Conservation (phyloP, 2,888 invertebrate genomes). For the Petrolisthes manimaculis region DNA sequence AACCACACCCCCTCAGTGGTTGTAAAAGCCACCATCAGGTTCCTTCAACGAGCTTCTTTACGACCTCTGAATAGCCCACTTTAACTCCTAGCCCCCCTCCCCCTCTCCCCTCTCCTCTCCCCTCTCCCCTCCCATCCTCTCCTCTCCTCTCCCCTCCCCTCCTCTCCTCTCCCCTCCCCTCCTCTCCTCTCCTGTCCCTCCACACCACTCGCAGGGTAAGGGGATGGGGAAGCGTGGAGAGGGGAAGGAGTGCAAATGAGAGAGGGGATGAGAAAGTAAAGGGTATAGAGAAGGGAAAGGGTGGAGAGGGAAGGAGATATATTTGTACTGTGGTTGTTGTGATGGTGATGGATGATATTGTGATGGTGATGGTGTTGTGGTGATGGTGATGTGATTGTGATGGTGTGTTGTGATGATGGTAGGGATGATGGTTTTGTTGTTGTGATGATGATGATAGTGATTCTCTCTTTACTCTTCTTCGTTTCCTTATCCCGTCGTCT, state of each 20-base stretch:
- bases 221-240: neutral
- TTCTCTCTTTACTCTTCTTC: neutral
- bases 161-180: no score
- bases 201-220: no score
- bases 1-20: constrained; percentile 44
- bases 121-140: constrained; percentile 2
- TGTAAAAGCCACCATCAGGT: constrained; percentile 58
- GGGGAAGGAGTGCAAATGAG: neutral
- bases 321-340: neutral
- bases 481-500: neutral
- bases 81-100: constrained; percentile 34
- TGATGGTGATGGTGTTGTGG: neutral
- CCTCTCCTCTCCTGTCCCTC: no score
- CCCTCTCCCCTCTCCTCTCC: constrained; percentile 7
- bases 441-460: neutral
- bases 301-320: neutral
- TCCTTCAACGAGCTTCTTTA: constrained; percentile 58
- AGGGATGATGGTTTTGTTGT: neutral
- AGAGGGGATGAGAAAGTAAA: neutral
- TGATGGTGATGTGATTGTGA: neutral
- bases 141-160: neutral
- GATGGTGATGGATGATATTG: neutral
- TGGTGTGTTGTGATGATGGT: neutral
- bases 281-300: neutral
- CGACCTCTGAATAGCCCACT: constrained; percentile 56